Base-by-base conservation (phyloP, 2,113 vertebrate genomes). In the Ptilonorhynchus violaceus region DNA sequence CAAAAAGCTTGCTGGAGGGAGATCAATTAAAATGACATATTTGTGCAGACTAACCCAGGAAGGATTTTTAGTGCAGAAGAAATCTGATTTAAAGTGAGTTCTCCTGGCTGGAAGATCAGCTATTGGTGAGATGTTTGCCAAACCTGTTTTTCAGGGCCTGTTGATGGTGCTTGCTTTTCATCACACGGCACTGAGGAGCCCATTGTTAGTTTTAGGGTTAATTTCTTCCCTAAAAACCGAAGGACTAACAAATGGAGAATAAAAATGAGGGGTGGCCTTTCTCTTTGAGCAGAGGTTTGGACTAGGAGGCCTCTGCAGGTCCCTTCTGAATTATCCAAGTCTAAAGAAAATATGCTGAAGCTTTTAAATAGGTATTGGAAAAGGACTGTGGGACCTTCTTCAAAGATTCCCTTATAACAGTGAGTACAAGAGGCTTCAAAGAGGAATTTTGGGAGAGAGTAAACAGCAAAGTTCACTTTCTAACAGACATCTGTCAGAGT, bases 21-120 rank as follows among this genome's bases (percentile, higher is more conserved):
- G 94, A 96, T 92, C 86, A 96, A 87, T 95, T 91, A 55, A 74
- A 86, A 84, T 95, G 77, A 81, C 91, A 81, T 92, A 78, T 86
- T 96, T 93, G 72, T 85, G n/a, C 80, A 91, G 56, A 21, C 84
- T 93, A 91, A 95, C 89, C 60, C 73, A 59, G 91, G 86, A 92
- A 87, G 73, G 91, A 42, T 94, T 96, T 96, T 75, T 89, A 88
- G 92, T 58, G 70, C 94, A 93, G 94, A 89, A 92, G 70, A 94
- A 88, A 94, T 88, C 79, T 95, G 88, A 95, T 95, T 96, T 89
- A 56, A 85, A 92, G 69, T 91, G 94, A 95, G 76, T 80, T 59
- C 80, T 96, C 69, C 74, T 95, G 91, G 80, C 93, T 92, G 86
- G 73, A 72, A 74, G 56, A 52, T 35, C 30, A 77, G 56, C 56